A percentile compares a stretch with the other conserved stretches of the same genome.
phyloP scores from a whole-genome alignment of 2,797 vertebrate species.

The Todus mexicanus region DNA sequence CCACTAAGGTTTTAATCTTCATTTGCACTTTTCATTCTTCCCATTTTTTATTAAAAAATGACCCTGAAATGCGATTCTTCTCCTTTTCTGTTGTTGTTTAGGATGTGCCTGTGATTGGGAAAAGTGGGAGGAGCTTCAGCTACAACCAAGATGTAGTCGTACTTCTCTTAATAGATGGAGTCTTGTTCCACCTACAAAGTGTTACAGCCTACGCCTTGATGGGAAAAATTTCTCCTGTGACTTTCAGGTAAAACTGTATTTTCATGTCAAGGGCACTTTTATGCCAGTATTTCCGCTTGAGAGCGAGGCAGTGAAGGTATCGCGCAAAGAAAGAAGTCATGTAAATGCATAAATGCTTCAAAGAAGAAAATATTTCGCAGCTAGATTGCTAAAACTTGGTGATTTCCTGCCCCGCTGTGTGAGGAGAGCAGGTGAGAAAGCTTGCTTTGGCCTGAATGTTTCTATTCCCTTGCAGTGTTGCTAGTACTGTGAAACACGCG shows the following conservation, averaged over 20 bases:
- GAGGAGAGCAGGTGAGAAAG: not conserved
- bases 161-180: constrained; percentile 87
- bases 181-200: constrained; percentile 94
- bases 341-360: not conserved
- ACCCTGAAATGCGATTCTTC: not conserved
- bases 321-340: not conserved
- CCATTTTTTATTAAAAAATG: not conserved
- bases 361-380: not conserved
- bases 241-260: constrained; percentile 85
- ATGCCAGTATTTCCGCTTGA: not conserved
- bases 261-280: not conserved
- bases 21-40: not conserved
- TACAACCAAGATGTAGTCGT: constrained; percentile 85
- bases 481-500: constrained; percentile 95
- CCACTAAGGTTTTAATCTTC: not conserved
- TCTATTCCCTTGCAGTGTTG: constrained; percentile 79
- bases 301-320: not conserved
- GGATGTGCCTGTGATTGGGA: constrained; percentile 86
- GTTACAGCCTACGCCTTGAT: constrained; percentile 95
- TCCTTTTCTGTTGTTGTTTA: constrained; percentile 7
- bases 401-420: not conserved
- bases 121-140: constrained; percentile 78
- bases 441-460: not conserved
- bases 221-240: constrained; percentile 95
- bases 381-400: not conserved